A percentile compares a stretch with the other conserved stretches of the same genome.
Conservation (phyloP, 2,113 vertebrate genomes). For the Fregata magnificens region DNA sequence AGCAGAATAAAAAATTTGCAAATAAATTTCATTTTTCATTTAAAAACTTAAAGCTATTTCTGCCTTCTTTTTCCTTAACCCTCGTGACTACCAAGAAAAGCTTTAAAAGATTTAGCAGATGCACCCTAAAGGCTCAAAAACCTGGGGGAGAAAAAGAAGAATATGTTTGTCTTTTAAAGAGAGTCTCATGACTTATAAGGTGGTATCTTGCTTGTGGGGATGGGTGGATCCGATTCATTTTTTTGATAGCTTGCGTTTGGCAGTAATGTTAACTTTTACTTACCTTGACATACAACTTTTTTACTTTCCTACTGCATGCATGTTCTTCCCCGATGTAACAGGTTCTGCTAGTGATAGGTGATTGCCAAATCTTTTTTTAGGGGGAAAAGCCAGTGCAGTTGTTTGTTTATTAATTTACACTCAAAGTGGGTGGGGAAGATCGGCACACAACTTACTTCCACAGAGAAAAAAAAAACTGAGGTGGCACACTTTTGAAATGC, state of each 20-base stretch:
- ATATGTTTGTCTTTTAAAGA: conserved; percentile 20
- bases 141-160: not conserved
- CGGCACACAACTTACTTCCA: not conserved
- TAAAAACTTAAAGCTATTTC: not conserved
- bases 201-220: conserved; percentile 55
- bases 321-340: conserved; percentile 24
- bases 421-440: not conserved
- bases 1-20: not conserved
- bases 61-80: not conserved
- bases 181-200: conserved; percentile 32
- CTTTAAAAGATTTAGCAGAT: not conserved
- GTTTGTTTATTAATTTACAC: conserved; percentile 28
- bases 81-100: not conserved
- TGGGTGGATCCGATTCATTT: conserved; percentile 18
- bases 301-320: conserved; percentile 9
- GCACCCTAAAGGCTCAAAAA: conserved; percentile 39
- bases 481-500: not conserved
- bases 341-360: conserved; percentile 40
- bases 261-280: conserved; percentile 14
- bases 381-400: not conserved
- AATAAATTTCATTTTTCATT: not conserved
- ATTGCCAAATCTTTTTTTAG: conserved; percentile 32
- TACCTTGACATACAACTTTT: conserved; percentile 1
- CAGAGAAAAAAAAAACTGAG: not conserved
- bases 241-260: conserved; percentile 28